Conservation (phyloP, 2,888 invertebrate genomes). For the Drosophila longiperda region DNA sequence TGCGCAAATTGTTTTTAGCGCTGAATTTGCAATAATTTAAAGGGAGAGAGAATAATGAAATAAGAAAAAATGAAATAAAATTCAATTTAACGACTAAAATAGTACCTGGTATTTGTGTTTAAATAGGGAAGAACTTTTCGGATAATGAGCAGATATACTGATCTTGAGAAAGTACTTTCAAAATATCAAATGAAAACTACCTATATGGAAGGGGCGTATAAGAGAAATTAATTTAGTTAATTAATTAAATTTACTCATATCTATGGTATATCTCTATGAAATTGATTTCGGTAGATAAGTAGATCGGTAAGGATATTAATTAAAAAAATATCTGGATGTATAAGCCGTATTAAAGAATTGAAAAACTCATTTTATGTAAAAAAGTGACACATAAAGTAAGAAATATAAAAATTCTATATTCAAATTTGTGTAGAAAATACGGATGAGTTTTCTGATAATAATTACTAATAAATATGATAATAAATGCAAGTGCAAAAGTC, state of each 20-base stretch:
- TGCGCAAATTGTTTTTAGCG: constrained; percentile 56
- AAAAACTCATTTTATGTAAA: neutral
- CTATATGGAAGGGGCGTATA: neutral
- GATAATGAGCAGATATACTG: neutral
- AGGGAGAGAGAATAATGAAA: constrained; percentile 24
- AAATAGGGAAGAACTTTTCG: neutral
- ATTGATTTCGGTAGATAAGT: neutral
- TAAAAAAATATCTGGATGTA: neutral
- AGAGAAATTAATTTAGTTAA: neutral
- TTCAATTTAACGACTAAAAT: constrained; percentile 21
- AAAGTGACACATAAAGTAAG: neutral
- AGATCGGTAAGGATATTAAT: neutral
- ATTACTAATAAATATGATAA: neutral
- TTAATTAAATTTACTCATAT: too few relatives aligned
- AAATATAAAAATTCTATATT: neutral
- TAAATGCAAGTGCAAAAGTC: neutral
- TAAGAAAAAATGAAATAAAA: constrained; percentile 15
- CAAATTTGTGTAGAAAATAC: neutral
- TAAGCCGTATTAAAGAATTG: neutral
- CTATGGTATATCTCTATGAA: neutral
- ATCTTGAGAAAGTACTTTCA: neutral
- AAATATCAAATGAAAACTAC: neutral
- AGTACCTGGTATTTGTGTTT: neutral
- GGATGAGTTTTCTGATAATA: neutral
- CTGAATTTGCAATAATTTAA: constrained; percentile 67